Conservation (phyloP, 2,888 invertebrate genomes). For the Yponomeuta plumbellus region DNA sequence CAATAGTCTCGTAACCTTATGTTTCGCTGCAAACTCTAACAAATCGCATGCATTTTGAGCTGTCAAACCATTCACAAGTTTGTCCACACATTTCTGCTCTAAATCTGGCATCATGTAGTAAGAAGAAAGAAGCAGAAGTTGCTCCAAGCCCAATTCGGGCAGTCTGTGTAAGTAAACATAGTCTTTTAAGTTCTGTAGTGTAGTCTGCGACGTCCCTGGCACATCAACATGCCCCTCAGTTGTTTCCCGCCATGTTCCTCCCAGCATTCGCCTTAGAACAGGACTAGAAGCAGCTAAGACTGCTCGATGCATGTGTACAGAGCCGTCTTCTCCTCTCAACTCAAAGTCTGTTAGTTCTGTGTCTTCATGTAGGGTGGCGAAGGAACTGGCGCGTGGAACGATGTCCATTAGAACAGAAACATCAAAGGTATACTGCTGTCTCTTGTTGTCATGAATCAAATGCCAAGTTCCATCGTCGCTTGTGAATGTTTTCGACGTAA, state of each 20-base stretch:
- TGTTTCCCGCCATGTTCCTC: constrained; percentile 42
- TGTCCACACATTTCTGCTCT: constrained; percentile 41
- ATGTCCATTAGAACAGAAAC: constrained; percentile 34
- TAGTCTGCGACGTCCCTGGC: constrained; percentile 34
- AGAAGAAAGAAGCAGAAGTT: constrained; percentile 39
- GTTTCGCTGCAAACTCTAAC: constrained; percentile 41
- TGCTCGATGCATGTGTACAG: constrained; percentile 40
- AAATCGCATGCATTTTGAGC: constrained; percentile 33
- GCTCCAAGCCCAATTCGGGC: constrained; percentile 37
- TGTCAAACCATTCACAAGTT: constrained; percentile 30
- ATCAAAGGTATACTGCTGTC: constrained; percentile 36
- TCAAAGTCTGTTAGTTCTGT: constrained; percentile 46
- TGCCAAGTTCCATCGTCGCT: constrained; percentile 45
- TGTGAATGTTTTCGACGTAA: constrained; percentile 32
- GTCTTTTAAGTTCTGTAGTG: constrained; percentile 41
- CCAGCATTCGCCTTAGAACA: constrained; percentile 41
- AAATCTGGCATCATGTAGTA: constrained; percentile 48
- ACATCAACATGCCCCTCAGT: constrained; percentile 38
- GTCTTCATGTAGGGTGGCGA: constrained; percentile 36
- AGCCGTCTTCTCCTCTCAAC: constrained; percentile 42
- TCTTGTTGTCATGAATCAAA: constrained; percentile 35
- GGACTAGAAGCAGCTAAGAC: constrained; percentile 45
- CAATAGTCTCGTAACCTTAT: constrained; percentile 36
- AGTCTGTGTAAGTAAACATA: constrained; percentile 42
- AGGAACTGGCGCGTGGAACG: constrained; percentile 33